Base-by-base conservation (phyloP, 2,797 vertebrate genomes). In the Halcyon badia region DNA sequence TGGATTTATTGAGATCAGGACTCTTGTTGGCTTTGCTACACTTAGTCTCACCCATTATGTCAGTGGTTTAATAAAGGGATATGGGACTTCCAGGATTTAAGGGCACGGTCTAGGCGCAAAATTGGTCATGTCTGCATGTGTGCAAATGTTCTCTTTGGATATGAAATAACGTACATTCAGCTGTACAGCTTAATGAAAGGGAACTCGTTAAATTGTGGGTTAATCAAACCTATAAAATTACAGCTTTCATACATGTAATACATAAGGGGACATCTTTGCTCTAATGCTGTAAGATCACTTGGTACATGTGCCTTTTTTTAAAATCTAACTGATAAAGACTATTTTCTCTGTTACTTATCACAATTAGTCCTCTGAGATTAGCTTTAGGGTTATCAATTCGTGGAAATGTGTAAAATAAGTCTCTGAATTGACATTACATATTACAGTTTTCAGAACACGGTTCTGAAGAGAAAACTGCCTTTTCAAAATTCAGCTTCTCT, bases 401-500 rank as follows among this genome's bases (percentile, higher is more conserved):
- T 80, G 86, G 60, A 31, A 64, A 30, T 66, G 62, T 77, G 70
- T 84, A 90, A 96, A 84, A 89, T 7, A 56, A 66, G 30, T 28
- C 65, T 91, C 80, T 70, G 83, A 79, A 46, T 31, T 68, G 52
- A 26, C 26, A 24, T 58, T 64, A 24, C 28, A 2, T 41, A 79
- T 90, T 26, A 35, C 14, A 60, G 44, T 80, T 82, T 62, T 49
- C 56, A 56, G 83, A 87, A 10, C 21, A 3, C 3, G 1, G 5
- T 49, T 90, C 62, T 83, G 81, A 69, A 78, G 69, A 71, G 52
- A 71, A 35, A 92, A 49, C 41, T 68, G 58, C 58, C 46, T 89
- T 85, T 89, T 89, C 84, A 73, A 85, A 93, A 82, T 78, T 72
- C 70, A 60, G 11, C 35, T 66, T 21, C 42, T 71, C 49, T n/a